Evolutionary conservation across 2,888 invertebrate species (phyloP), one percentile per base, ranked within the genome.

Genomic region (Amphipyra tragopoginis): DNA sequence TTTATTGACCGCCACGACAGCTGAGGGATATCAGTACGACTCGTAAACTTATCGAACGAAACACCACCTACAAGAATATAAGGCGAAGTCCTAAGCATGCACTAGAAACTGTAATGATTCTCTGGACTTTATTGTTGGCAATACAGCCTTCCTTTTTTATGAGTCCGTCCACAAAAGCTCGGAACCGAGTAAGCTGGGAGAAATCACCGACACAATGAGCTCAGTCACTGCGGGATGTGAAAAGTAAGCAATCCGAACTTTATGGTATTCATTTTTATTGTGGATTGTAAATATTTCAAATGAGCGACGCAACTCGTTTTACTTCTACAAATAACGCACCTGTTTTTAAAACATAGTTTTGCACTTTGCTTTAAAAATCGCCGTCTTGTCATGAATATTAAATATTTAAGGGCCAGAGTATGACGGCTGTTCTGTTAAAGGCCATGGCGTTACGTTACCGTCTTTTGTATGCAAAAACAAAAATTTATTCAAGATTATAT

Each of bases 231-330:
- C 42, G 42, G 53, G 53, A 61, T 63, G 40, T 50, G 55, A 65
- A 62, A 64, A 68, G 56, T 71, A 69, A 75, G 64, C 71, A 67
- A 62, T 38, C 6, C 40, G 15, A 54, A 58, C 29, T 55, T 65
- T 51, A 51, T 50, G 45, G 52, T 53, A 59, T 75, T 52, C 26
- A 58, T 53, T 63, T 71, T 52, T 60, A 66, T 47, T 75, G 43
- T 15, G 39, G 47, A 53, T 54, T 54, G 50, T 60, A 64, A 64
- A 77, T 77, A 66, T 75, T 77, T 58, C 48, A 60, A 55, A 60
- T 39, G 48, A 43, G 14, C 53, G 47, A 44, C 40, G 38, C 52
- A 54, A 45, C 70, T 50, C 40, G 56, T 62, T 71, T 71, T 62
- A 49, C 56, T 57, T 65, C 8, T 33, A 62, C 71, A 71, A 71